Percentiles rank a stretch among this genome's conserved stretches.
Conservation (phyloP, 2,888 invertebrate species). For the Andrena bicolor region DNA sequence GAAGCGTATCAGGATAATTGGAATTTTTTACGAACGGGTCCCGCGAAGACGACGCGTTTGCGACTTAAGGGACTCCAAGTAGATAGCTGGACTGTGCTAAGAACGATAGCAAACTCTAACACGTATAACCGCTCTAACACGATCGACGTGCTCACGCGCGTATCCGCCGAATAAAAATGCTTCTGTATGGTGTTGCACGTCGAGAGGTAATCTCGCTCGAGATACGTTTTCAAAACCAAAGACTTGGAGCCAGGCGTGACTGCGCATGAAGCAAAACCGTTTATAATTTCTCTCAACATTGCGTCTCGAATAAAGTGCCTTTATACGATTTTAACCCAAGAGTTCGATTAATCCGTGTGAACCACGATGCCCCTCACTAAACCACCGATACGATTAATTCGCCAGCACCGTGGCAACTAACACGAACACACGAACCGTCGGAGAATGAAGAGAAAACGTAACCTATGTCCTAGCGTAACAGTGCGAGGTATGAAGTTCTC, state of each 20-base stretch:
- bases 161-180: constrained; percentile 32
- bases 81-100: constrained; percentile 55
- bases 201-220: constrained; percentile 20
- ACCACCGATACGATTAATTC: constrained; percentile 7
- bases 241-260: not conserved
- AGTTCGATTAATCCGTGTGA: constrained; percentile 37
- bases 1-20: not conserved
- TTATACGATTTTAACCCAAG: not conserved
- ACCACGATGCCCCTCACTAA: not conserved
- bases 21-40: constrained; percentile 17
- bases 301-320: constrained; percentile 31
- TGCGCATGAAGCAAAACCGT: constrained; percentile 22
- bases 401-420: constrained; percentile 16
- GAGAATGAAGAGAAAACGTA: not conserved
- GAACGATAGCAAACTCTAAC: constrained; percentile 52
- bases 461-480: not conserved
- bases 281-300: constrained; percentile 5
- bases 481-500: constrained; percentile 5
- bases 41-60: constrained; percentile 49
- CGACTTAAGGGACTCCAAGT: constrained; percentile 40
- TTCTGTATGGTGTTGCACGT: constrained; percentile 58
- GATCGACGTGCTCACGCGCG: constrained; percentile 19
- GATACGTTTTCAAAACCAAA: constrained; percentile 16
- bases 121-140: constrained; percentile 61
- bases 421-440: not conserved